A percentile compares a stretch with the other conserved stretches of the same genome.
These are phyloP conservation scores for Typhlichthys eigenmanni DNA, from an alignment of 2,797 vertebrate species.

Conservation along the genomic window DNA sequence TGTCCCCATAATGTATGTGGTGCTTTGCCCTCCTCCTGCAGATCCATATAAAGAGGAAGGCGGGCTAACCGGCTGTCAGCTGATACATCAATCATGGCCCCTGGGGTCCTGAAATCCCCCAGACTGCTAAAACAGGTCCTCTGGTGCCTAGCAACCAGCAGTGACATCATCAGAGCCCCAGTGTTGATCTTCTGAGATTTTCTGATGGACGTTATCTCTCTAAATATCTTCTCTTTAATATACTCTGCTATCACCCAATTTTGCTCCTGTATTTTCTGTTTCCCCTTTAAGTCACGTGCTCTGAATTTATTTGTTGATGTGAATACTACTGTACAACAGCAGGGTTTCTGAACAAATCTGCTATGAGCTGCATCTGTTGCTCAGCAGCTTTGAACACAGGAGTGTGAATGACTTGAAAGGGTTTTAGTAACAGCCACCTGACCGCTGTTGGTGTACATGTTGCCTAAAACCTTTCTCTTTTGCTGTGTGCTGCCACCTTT, in stretches of 20 bases:
- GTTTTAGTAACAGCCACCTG: slow-evolving; percentile 46
- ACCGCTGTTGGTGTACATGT: slow-evolving; percentile 53
- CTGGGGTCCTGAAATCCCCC: slow-evolving; percentile 47
- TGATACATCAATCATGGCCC: slow-evolving; percentile 45
- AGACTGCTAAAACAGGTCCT: slow-evolving; percentile 61
- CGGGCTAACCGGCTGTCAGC: slow-evolving; percentile 76
- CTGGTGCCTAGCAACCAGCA: slow-evolving; percentile 61
- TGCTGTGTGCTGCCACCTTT: slow-evolving; percentile 66
- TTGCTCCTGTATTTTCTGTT: slow-evolving; percentile 25
- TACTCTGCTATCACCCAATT: background rate
- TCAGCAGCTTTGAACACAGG: slow-evolving; percentile 55
- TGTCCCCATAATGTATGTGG: slow-evolving; percentile 9
- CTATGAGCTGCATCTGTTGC: slow-evolving; percentile 24
- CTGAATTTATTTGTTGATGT: slow-evolving; percentile 68
- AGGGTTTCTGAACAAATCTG: slow-evolving; percentile 44
- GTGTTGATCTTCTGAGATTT: slow-evolving; percentile 53
- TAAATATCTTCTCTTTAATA: slow-evolving; percentile 35
- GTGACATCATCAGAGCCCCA: slow-evolving; percentile 61
- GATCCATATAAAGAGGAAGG: slow-evolving; percentile 96
- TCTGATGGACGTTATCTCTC: slow-evolving; percentile 45
- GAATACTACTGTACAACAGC: slow-evolving; percentile 74
- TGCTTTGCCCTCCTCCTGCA: slow-evolving; percentile 73
- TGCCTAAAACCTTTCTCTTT: slow-evolving; percentile 54
- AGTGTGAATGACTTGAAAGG: slow-evolving; percentile 38
- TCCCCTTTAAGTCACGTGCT: slow-evolving; percentile 46